Percentiles rank a stretch among this genome's conserved stretches.
Conservation (phyloP, 2,797 vertebrate species). For the Ceryle rudis region DNA sequence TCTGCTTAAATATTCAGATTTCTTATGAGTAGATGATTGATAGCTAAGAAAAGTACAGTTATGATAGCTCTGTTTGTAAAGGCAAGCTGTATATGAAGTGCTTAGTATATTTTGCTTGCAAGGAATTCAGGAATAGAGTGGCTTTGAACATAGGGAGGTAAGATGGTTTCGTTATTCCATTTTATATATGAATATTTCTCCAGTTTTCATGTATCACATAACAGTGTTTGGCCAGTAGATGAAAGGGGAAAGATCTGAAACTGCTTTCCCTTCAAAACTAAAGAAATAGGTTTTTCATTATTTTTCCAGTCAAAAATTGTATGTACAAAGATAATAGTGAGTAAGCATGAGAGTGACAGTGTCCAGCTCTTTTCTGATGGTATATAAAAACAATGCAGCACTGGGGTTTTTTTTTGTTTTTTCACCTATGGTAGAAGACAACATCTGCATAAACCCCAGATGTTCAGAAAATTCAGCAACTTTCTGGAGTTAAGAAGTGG, state of each 20-base stretch:
- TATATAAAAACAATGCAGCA: not conserved
- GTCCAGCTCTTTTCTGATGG: not conserved
- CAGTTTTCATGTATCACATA: not conserved
- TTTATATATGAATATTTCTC: not conserved
- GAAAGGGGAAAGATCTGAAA: not conserved
- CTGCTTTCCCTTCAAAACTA: not conserved
- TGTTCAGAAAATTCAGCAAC: not conserved
- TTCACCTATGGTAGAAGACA: not conserved
- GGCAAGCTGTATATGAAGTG: not conserved
- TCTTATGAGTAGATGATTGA: not conserved
- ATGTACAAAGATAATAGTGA: not conserved
- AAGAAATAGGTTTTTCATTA: not conserved
- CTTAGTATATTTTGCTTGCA: not conserved
- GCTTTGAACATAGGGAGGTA: not conserved
- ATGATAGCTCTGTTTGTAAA: not conserved
- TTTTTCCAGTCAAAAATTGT: not conserved
- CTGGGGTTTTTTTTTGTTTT: rapidly evolving
- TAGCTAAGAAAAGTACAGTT: not conserved
- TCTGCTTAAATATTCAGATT: not conserved
- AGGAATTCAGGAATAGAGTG: not conserved
- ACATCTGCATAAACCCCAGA: not conserved
- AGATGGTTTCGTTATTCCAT: not conserved
- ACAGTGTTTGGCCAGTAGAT: not conserved
- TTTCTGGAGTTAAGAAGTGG: not conserved
- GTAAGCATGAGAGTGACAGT: not conserved